Conservation (phyloP, 2,888 invertebrate species). For the Callimorpha dominula region DNA sequence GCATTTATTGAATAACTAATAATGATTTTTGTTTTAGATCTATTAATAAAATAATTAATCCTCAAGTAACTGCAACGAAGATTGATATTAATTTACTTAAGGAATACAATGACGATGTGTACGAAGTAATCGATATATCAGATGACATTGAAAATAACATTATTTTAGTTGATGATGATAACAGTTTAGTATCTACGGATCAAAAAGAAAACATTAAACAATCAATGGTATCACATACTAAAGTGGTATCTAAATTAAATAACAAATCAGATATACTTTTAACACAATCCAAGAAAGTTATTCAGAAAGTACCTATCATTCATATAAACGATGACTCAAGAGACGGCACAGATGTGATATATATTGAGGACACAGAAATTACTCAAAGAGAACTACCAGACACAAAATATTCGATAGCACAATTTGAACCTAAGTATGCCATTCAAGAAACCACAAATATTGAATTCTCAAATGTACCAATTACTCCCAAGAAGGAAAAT, state of each 20-base stretch:
- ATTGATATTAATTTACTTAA: not conserved
- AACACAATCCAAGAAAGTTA: not conserved
- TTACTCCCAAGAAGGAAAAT: not conserved
- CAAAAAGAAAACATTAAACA: not conserved
- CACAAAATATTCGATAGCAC: not conserved
- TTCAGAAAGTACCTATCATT: not conserved
- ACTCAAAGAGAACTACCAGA: not conserved
- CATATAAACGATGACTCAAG: slow-evolving; percentile 2
- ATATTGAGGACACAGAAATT: not conserved
- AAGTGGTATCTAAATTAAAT: not conserved
- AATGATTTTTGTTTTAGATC: slow-evolving; percentile 11
- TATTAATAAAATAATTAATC: not conserved
- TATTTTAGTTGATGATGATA: slow-evolving; percentile 13
- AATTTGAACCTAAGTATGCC: not conserved
- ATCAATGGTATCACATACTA: not conserved
- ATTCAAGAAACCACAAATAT: not conserved
- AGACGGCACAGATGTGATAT: not conserved
- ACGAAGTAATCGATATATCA: slow-evolving; percentile 25
- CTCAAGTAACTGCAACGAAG: not conserved
- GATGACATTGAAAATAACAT: slow-evolving; percentile 8
- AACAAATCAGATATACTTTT: not conserved
- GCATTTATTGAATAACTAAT: not conserved
- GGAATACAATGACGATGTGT: slow-evolving; percentile 19
- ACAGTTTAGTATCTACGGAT: not conserved
- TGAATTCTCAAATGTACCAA: not conserved